Conservation (phyloP, 2,888 invertebrate species). For the Thecophora atra region DNA sequence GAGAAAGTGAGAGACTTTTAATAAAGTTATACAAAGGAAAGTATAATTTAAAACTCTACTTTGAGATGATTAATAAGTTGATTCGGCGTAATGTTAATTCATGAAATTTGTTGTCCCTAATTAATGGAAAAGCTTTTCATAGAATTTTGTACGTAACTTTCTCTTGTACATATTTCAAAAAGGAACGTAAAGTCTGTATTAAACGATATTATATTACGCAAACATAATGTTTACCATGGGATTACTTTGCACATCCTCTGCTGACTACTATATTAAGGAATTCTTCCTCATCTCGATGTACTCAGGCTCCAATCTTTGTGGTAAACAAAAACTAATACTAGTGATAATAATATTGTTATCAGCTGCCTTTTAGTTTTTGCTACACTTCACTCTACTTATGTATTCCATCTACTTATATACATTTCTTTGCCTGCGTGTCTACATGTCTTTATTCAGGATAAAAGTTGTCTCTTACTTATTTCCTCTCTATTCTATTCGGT, state of each 20-base stretch:
- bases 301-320: constrained; percentile 10
- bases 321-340: constrained; percentile 15
- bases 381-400: no score
- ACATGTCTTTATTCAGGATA: no score
- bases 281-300: background rate
- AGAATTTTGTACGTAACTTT: no score
- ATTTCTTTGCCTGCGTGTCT: no score
- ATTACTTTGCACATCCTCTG: background rate
- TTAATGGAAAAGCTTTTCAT: no score
- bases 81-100: no score
- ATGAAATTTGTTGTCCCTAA: no score
- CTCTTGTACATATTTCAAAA: no score
- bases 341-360: constrained; percentile 9
- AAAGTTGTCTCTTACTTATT: background rate
- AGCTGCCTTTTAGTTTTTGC: no score
- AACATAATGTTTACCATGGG: background rate
- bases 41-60: background rate
- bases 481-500: background rate
- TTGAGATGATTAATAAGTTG: background rate
- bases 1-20: no score
- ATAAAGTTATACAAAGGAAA: background rate
- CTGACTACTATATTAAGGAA: background rate
- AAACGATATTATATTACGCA: background rate
- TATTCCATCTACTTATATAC: no score
- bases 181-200: background rate